Conservation (phyloP, 1,140 invertebrate genomes). For the Eulimnadia texana region DNA sequence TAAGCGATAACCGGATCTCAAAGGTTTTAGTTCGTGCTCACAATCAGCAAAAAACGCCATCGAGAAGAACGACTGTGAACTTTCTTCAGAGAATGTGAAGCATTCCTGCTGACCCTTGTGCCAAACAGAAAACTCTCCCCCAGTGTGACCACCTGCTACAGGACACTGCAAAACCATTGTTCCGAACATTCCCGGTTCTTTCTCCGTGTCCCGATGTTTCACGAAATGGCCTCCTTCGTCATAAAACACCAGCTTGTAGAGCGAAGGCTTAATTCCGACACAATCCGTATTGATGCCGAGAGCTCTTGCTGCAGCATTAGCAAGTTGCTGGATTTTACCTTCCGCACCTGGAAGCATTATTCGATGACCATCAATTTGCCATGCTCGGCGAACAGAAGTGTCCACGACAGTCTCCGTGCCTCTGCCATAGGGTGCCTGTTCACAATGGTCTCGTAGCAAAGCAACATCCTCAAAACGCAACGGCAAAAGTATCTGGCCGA, state of each 20-base stretch:
- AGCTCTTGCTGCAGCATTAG: neutral
- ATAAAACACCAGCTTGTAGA: constrained; percentile 16
- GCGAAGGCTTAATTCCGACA: neutral
- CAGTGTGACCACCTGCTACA: neutral
- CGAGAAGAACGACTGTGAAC: neutral
- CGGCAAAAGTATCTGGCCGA: too few species aligned
- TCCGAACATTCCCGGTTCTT: constrained; percentile 14
- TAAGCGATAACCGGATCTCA: constrained; percentile 3
- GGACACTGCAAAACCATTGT: constrained; percentile 15
- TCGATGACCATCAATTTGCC: neutral
- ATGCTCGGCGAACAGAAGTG: constrained; percentile 8
- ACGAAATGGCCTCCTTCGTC: constrained; percentile 13
- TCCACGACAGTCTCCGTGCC: constrained; percentile 13
- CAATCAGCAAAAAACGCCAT: constrained; percentile 15
- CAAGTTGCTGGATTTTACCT: neutral
- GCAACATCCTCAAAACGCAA: neutral
- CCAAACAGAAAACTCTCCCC: constrained; percentile 7
- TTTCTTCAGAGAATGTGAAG: neutral
- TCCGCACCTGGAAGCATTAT: neutral
- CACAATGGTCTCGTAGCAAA: neutral
- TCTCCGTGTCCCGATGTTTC: constrained; percentile 13
- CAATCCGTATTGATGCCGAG: neutral
- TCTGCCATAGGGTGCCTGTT: constrained; percentile 14
- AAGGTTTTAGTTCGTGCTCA: constrained; percentile 12
- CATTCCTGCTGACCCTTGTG: constrained; percentile 7